phyloP scores from a whole-genome alignment of 2,797 vertebrate species.

The Anableps anableps region DNA sequence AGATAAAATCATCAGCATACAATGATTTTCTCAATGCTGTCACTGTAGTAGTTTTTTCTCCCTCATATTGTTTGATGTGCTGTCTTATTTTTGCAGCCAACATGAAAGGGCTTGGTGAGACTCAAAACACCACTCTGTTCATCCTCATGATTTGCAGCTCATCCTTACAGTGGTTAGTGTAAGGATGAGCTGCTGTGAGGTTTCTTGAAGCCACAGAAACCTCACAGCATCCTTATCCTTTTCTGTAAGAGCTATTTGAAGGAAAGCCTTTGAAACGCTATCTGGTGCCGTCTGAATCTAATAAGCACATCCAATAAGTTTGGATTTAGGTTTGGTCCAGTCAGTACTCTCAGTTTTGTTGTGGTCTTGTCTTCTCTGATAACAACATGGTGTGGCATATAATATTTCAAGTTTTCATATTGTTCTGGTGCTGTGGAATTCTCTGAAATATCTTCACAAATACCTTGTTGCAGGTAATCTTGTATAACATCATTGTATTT shows the following conservation, averaged over 20 bases:
- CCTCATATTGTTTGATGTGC: conserved; percentile 5
- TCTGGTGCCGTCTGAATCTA: conserved; percentile 4
- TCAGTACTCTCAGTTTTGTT: background rate
- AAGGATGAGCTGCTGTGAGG: no score
- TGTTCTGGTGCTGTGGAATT: background rate
- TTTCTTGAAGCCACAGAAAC: conserved; percentile 30
- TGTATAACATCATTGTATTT: background rate
- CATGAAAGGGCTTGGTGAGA: conserved; percentile 11
- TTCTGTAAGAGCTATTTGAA: conserved; percentile 16
- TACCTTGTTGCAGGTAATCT: background rate
- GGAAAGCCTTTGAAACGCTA: conserved; percentile 8
- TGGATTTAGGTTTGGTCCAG: conserved; percentile 35
- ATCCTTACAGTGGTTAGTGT: background rate
- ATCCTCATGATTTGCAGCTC: conserved; percentile 8
- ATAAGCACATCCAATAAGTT: conserved; percentile 34
- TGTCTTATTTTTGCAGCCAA: conserved; percentile 13
- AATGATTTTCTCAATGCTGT: background rate
- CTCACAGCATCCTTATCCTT: conserved; percentile 20
- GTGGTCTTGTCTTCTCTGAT: background rate
- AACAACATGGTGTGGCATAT: background rate
- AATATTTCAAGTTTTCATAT: background rate
- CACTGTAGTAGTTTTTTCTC: background rate
- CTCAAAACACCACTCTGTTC: conserved; percentile 15
- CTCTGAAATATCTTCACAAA: background rate
- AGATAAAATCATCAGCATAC: conserved; percentile 15